Evolutionary conservation across 1,140 invertebrate genomes (phyloP).

Genomic region (Papilio aristodemus): DNA sequence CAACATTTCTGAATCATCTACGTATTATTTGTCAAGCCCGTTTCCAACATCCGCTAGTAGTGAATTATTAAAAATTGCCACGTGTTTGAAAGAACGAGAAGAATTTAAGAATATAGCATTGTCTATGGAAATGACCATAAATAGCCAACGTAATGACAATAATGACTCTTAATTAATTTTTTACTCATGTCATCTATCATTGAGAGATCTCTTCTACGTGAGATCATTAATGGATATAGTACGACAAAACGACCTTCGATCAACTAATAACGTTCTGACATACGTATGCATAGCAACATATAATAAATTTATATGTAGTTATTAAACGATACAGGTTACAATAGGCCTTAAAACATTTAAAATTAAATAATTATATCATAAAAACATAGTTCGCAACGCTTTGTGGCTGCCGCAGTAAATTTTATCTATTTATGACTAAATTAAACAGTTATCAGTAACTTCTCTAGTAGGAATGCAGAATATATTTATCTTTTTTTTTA

Average conservation of each 20-base stretch:
- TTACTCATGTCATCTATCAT: conserved; percentile 11
- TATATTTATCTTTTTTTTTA: neutral
- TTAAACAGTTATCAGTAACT: conserved; percentile 17
- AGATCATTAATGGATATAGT: neutral
- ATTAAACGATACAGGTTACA: conserved; percentile 1
- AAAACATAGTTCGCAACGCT: neutral
- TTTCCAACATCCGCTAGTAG: too few relatives aligned
- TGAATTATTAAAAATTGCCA: too few relatives aligned
- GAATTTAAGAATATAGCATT: neutral
- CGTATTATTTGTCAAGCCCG: too few relatives aligned
- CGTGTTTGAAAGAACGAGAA: too few relatives aligned
- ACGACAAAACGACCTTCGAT: too few relatives aligned
- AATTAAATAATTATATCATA: neutral
- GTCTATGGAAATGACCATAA: neutral
- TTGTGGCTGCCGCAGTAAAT: neutral
- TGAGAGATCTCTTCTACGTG: neutral
- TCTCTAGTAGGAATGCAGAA: conserved; percentile 20
- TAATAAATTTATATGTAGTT: neutral
- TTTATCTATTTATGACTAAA: conserved; percentile 15
- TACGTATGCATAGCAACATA: too few relatives aligned
- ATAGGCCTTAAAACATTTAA: neutral
- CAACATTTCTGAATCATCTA: too few relatives aligned
- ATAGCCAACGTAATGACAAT: neutral
- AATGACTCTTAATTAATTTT: neutral
- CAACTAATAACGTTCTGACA: too few relatives aligned